These are phyloP conservation scores for Liparis tanakae DNA, from an alignment of 2,797 vertebrate genomes.

Conservation along the genomic window DNA sequence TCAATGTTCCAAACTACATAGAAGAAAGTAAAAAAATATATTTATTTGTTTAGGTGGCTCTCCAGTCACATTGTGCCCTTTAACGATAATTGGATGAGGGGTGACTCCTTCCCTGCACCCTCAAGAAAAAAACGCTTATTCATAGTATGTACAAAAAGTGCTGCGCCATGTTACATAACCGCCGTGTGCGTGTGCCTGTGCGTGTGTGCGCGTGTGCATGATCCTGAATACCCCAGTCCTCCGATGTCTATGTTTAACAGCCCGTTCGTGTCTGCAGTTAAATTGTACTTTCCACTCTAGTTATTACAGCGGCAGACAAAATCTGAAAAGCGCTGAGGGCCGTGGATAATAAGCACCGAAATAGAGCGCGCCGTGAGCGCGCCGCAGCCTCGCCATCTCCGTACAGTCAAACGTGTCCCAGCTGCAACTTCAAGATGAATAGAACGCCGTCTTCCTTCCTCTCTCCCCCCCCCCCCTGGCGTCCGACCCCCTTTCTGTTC, in stretches of 20 bases:
- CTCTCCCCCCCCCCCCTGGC: neutral
- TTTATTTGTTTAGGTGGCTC: neutral
- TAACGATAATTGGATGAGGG: conserved; percentile 12
- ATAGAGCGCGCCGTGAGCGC: conserved; percentile 54
- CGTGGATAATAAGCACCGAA: conserved; percentile 64
- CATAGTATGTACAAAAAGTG: conserved; percentile 68
- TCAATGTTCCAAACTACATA: neutral
- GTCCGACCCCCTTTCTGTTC: neutral
- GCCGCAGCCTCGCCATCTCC: conserved; percentile 38
- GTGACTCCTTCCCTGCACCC: conserved; percentile 14
- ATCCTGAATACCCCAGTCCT: conserved; percentile 31
- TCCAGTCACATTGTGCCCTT: conserved; percentile 22
- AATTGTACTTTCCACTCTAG: conserved; percentile 76
- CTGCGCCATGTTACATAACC: conserved; percentile 59
- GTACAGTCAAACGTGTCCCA: conserved; percentile 20
- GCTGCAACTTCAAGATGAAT: conserved; percentile 16
- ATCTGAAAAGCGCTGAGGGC: conserved; percentile 60
- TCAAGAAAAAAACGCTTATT: conserved; percentile 60
- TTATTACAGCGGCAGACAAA: conserved; percentile 65
- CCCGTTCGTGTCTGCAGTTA: conserved; percentile 65
- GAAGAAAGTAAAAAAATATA: neutral
- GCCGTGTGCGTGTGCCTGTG: neutral
- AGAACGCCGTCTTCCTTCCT: neutral
- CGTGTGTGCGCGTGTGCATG: conserved; percentile 15
- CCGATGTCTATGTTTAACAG: conserved; percentile 68